Evolutionary conservation across 1,140 invertebrate genomes (phyloP), one percentile per base, ranked within the genome.

Genomic region (Diabrotica undecimpunctata): DNA sequence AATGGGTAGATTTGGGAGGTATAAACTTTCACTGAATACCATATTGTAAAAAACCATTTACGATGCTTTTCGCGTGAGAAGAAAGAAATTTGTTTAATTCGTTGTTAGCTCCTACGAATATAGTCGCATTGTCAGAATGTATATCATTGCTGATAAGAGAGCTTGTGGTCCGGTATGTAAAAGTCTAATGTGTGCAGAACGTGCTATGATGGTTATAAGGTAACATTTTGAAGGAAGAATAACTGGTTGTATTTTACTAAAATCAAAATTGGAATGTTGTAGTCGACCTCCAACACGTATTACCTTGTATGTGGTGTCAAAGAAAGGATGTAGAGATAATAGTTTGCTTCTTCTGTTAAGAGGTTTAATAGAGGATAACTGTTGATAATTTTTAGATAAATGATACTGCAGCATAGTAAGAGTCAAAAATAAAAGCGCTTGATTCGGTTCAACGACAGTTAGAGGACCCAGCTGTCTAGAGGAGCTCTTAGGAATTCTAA

Each of bases 201-300:
- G n/a, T n/a, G n/a, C n/a, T n/a, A n/a, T n/a, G n/a, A n/a, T n/a
- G n/a, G n/a, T n/a, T n/a, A n/a, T n/a, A n/a, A n/a, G n/a, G n/a
- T n/a, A n/a, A n/a, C n/a, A n/a, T n/a, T n/a, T n/a, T n/a, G n/a
- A n/a, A n/a, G n/a, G n/a, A n/a, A 79, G 57, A 9, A 77, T 64
- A 8, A 71, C 52, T 5, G 75, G 74, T 64, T 78, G 69, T 55
- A 73, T n/a, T n/a, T n/a, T n/a, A n/a, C n/a, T n/a, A 54, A 54
- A 65, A 5, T 64, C 6, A 37, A 72, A 39, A 11, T 54, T 9
- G 13, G 72, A 60, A 37, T 76, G 52, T 46, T 61, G 10, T 7
- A 75, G 37, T 65, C 75, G 61, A 13, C 75, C 70, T 14, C 72
- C 73, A 5, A 77, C 71, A 7, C 71, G 38, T 1, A 76, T 37